A percentile compares a stretch with the other conserved stretches of the same genome.
Evolutionary conservation across 2,888 invertebrate species (phyloP).

Genomic region (Polyommatus iphigenia): DNA sequence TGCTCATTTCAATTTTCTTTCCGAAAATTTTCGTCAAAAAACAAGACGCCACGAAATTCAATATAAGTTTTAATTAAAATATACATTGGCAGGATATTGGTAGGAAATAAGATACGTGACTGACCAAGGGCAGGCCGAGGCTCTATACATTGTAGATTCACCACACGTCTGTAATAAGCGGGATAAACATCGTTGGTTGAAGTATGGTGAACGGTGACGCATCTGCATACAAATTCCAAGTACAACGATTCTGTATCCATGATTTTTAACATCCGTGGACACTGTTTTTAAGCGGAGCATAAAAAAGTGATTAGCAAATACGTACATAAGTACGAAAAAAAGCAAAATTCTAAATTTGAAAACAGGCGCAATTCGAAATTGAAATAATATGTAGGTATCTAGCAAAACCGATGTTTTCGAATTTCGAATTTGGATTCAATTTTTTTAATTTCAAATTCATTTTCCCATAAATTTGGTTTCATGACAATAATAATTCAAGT

Average conservation of each 20-base stretch:
- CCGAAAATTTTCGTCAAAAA: background rate
- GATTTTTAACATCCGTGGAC: constrained; percentile 44
- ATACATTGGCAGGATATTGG: constrained; percentile 25
- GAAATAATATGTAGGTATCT: too few species aligned
- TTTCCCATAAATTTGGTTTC: too few species aligned
- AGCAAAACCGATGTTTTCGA: too few species aligned
- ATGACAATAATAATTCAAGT: too few species aligned
- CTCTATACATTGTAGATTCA: constrained; percentile 41
- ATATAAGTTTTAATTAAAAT: constrained; percentile 29
- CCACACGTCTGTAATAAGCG: constrained; percentile 44
- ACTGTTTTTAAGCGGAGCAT: background rate
- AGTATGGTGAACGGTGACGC: constrained; percentile 47
- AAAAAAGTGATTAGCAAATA: too few species aligned
- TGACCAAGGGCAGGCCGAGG: constrained; percentile 34
- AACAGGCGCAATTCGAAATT: too few species aligned
- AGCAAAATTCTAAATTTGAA: too few species aligned
- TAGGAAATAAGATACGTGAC: constrained; percentile 37
- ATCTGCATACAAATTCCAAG: constrained; percentile 57
- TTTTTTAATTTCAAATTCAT: too few species aligned
- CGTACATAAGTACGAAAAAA: too few species aligned
- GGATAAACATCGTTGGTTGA: constrained; percentile 53
- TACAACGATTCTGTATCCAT: background rate
- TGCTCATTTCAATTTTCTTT: background rate
- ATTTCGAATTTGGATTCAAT: too few species aligned
- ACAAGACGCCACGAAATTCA: background rate